Base-by-base conservation (phyloP, 2,113 vertebrate species). In the Blennius ocellaris region DNA sequence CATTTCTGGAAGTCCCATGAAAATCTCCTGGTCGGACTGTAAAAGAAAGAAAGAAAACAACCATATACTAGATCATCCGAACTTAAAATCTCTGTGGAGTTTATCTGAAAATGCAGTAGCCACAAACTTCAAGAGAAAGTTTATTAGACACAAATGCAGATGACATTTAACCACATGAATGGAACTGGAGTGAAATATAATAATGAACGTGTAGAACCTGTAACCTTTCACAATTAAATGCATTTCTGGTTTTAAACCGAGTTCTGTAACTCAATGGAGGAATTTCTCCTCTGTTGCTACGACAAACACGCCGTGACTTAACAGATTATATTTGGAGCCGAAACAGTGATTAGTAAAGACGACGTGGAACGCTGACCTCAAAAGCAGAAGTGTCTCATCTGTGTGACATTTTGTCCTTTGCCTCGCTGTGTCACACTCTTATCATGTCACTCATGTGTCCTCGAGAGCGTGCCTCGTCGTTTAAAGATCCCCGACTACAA, bases 21-120 rank as follows among this genome's bases (percentile, higher is more conserved):
- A 64, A 69, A 89, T 75, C n/a, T 94, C 93, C 59, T 92, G 90
- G 37, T 93, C 91, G 60, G 85, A 87, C 59, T 92, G 82, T 73
- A 50, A 36, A 86, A 81, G 11, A 38, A 8, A 61, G 41, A 62
- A 5, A 21, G 56, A 9, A 15, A 30, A 30, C 2, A 30, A 30
- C 2, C 21, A 30, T 30, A 30, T 4, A 30, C n/a, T n/a, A n/a
- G n/a, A n/a, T n/a, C n/a, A n/a, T n/a, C n/a, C n/a, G n/a, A n/a
- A n/a, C n/a, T n/a, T n/a, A n/a, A n/a, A n/a, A n/a, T n/a, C n/a
- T n/a, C n/a, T n/a, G n/a, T n/a, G n/a, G n/a, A n/a, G n/a, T n/a
- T n/a, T n/a, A n/a, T n/a, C n/a, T n/a, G n/a, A n/a, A n/a, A n/a
- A n/a, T n/a, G n/a, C n/a, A n/a, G n/a, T n/a, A n/a, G n/a, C n/a